phyloP scores from a whole-genome alignment of 1,140 invertebrate genomes.

The Ostrea denselamellosa region DNA sequence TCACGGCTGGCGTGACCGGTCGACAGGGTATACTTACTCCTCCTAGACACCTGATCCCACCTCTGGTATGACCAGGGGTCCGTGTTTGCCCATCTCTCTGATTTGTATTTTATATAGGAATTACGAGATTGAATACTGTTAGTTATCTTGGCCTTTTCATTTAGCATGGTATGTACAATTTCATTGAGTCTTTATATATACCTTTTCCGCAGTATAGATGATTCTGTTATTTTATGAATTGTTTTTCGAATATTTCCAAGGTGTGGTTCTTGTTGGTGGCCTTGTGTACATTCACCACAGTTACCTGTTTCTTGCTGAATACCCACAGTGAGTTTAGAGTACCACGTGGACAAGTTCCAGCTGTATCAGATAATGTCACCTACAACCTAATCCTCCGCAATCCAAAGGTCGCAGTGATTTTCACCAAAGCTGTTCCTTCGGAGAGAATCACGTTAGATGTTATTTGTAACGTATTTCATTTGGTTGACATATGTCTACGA shows the following conservation, averaged over 20 bases:
- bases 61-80: too few relatives aligned
- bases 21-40: too few relatives aligned
- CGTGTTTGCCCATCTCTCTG: too few relatives aligned
- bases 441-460: neutral
- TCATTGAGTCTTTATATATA: too few relatives aligned
- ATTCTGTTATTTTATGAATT: neutral
- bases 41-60: too few relatives aligned
- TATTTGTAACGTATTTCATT: neutral
- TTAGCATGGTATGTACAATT: too few relatives aligned
- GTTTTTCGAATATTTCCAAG: neutral
- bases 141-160: too few relatives aligned
- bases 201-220: too few relatives aligned
- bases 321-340: neutral
- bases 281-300: neutral
- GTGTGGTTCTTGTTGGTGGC: neutral
- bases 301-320: neutral
- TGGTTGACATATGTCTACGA: constrained; percentile 19
- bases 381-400: neutral
- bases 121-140: too few relatives aligned
- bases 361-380: neutral
- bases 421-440: neutral
- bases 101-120: too few relatives aligned
- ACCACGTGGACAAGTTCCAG: neutral
- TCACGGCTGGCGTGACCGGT: too few relatives aligned
- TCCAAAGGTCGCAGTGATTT: neutral